A percentile compares a stretch with the other conserved stretches of the same genome.
These are phyloP conservation scores for Recurvirostra avosetta DNA, from an alignment of 2,113 vertebrate species.

Conservation along the genomic window DNA sequence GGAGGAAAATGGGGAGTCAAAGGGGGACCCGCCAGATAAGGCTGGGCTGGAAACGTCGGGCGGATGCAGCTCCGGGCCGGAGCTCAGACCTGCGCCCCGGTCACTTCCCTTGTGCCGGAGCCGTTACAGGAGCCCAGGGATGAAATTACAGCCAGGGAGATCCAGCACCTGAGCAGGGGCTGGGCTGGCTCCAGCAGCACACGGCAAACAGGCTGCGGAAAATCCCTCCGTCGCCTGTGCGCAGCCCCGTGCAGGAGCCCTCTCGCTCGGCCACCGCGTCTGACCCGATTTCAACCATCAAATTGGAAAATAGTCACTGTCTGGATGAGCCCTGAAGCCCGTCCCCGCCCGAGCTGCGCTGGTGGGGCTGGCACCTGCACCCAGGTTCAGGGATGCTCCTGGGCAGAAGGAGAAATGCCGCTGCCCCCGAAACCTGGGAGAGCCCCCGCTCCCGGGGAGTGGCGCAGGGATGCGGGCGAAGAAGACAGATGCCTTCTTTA, in stretches of 20 bases:
- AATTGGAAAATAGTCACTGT: background rate
- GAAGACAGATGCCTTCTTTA: background rate
- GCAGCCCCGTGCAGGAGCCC: background rate
- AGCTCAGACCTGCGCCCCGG: background rate
- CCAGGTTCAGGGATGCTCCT: background rate
- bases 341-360: rapidly evolving
- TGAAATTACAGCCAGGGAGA: constrained; percentile 24
- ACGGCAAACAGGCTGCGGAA: background rate
- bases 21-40: background rate
- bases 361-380: rapidly evolving
- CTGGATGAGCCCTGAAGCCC: background rate
- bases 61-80: constrained; percentile 23
- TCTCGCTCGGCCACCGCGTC: rapidly evolving
- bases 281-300: background rate
- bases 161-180: constrained; percentile 25
- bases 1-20: constrained; percentile 19
- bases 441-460: background rate
- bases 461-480: background rate
- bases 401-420: background rate
- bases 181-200: background rate
- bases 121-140: background rate
- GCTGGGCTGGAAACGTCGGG: background rate
- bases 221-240: background rate
- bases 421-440: background rate
- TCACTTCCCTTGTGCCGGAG: constrained; percentile 13